Base-by-base conservation (phyloP, 2,888 invertebrate species). In the Tenthredo notha region DNA sequence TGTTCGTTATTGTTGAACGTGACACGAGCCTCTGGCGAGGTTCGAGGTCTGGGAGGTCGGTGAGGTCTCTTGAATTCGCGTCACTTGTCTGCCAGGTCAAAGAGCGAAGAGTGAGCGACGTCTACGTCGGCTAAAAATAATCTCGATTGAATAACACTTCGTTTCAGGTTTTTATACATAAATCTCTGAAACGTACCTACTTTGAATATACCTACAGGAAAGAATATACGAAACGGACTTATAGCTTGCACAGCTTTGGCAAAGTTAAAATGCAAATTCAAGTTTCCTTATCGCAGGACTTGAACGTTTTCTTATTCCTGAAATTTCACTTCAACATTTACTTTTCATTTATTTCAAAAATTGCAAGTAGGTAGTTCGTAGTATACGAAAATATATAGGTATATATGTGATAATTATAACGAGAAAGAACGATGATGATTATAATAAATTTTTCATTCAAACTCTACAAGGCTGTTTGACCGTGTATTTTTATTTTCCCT, bases 41-140 rank as follows among this genome's bases (percentile, higher is more conserved):
- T 61, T 77, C 29, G 58, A 80, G 40, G 40, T n/a, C 5, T 61
- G 25, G 12, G 37, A 37, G 37, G 54, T n/a, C n/a, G 21, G 21
- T 1, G 2, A 54, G 58, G 12, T 7, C 80, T 80, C 58, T 80
- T 40, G 61, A 80, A 80, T 40, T 37, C 80, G 61, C 61, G 80
- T 61, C 61, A 54, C 54, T 54, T 37, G 21, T 78, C 78, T 58
- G 61, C 80, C 58, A 33, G 61, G 61, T 80, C 80, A 58, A 80
- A 80, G 80, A 37, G 80, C 80, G 18, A 9, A 47, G 70, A 70
- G 70, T 70, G 33, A 37, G 37, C 18, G 37, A 37, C 33, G 70
- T 78, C 78, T 37, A n/a, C 29, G 54, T 78, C 58, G 50, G 80
- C 80, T 80, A 61, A 61, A 80, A 80, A 80, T 80, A 80, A 61